These are phyloP conservation scores for Drosophila bipectinata DNA, from an alignment of 1,140 invertebrate genomes.

Conservation along the genomic window DNA sequence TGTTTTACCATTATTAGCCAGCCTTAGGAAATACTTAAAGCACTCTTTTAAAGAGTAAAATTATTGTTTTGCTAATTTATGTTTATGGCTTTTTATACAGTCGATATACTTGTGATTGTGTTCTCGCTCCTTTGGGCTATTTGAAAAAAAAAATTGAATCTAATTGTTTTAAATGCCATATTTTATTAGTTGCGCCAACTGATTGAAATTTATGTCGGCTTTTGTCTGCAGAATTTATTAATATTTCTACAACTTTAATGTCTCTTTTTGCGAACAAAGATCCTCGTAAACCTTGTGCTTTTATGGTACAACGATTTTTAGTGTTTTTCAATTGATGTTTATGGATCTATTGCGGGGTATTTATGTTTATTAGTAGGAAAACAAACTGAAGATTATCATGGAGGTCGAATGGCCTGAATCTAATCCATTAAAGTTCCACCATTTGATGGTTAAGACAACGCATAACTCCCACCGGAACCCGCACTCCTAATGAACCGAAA, in stretches of 20 bases:
- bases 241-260: conserved; percentile 56
- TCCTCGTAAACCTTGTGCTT: conserved; percentile 37
- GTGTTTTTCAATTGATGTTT: conserved; percentile 52
- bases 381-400: conserved; percentile 32
- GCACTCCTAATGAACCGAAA: conserved; percentile 62
- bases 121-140: conserved; percentile 50
- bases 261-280: conserved; percentile 34
- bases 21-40: background rate
- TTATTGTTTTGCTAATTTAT: conserved; percentile 66
- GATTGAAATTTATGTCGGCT: conserved; percentile 71
- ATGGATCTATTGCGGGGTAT: conserved; percentile 34
- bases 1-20: background rate
- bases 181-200: conserved; percentile 57
- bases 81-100: conserved; percentile 68
- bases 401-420: conserved; percentile 13
- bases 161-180: conserved; percentile 61
- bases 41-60: conserved; percentile 26
- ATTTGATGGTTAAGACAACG: conserved; percentile 23
- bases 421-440: conserved; percentile 16
- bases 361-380: conserved; percentile 43
- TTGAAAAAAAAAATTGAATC: conserved; percentile 61
- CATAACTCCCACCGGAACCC: conserved; percentile 60
- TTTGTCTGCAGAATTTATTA: conserved; percentile 46
- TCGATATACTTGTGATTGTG: conserved; percentile 46
- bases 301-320: conserved; percentile 43